Percentiles rank a stretch among this genome's conserved stretches.
Evolutionary conservation across 2,113 vertebrate genomes (phyloP).

Genomic region (Chitala chitala): DNA sequence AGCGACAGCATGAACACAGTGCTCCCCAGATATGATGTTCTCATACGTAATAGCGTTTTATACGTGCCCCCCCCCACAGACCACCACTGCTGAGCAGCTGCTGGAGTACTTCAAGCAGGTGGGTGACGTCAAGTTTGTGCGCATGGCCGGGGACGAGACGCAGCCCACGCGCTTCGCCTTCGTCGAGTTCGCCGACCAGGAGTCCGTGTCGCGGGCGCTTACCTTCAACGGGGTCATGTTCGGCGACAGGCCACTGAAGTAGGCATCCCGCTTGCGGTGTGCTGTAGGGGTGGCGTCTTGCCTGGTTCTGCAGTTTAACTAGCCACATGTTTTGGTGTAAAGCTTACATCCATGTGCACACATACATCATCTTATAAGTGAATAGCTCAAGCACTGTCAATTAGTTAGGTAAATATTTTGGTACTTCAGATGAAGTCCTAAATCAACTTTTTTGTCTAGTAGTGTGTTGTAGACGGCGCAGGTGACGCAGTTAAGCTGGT

Average conservation of each 20-base stretch:
- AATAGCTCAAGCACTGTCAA: no score
- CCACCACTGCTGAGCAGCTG: slow-evolving; percentile 87
- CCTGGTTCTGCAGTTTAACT: no score
- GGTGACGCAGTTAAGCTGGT: no score
- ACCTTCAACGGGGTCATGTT: slow-evolving; percentile 97
- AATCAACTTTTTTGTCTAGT: no score
- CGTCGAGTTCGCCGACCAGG: slow-evolving; percentile 91
- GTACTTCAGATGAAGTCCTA: no score
- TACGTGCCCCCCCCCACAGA: slow-evolving; percentile 53
- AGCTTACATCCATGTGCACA: no score
- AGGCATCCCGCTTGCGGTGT: slow-evolving; percentile 37
- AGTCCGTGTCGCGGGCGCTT: slow-evolving; percentile 85
- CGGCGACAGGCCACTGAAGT: slow-evolving; percentile 94
- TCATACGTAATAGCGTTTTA: not conserved
- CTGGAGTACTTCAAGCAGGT: slow-evolving; percentile 94
- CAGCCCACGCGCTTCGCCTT: slow-evolving; percentile 94
- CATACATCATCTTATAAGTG: no score
- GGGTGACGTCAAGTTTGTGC: slow-evolving; percentile 92
- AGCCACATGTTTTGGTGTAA: no score
- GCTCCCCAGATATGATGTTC: not conserved
- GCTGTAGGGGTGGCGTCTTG: no score
- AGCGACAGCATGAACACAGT: not conserved
- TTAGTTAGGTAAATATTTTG: no score
- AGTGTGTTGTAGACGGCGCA: no score
- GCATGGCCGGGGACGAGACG: slow-evolving; percentile 95